Base-by-base conservation (phyloP, 1,140 invertebrate genomes). In the Drosophila sturtevanti region DNA sequence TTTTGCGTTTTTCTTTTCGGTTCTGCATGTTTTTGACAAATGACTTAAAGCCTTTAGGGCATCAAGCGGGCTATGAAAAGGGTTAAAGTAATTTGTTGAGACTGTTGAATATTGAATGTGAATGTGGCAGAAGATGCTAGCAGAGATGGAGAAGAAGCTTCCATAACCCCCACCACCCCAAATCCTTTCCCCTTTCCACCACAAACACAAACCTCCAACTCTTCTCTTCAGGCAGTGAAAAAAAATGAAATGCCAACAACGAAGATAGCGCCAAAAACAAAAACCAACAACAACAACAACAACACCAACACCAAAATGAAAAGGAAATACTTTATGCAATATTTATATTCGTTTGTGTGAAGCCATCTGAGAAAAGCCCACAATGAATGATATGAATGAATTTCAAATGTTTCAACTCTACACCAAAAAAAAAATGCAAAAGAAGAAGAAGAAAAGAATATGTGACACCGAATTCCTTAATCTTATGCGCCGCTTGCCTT, bases 21-120 rank as follows among this genome's bases (percentile, higher is more conserved):
- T 89, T 82, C 77, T 77, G 71, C 82, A 81, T 72, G 54, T 72
- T 89, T 86, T 89, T 87, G 82, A 87, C 82, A 87, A 87, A 87
- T 87, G 82, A 87, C 84, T 87, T 87, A 89, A 87, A 87, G 82
- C 82, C 82, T 80, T 89, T 58, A 67, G 84, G 82, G 69, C 67
- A 71, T 66, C 78, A 56, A 63, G 55, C 62, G 58, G 67, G 68
- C 75, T 68, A 66, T 89, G 82, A 87, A 68, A 87, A 87, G 82
- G 82, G 82, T 87, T 84, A 69, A 89, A 84, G 84, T 87, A 87
- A 87, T 87, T 87, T 87, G 82, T 84, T 79, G 72, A 71, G 82
- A 87, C 82, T 89, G 76, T 77, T 87, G 86, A 89, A 87, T 87
- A 89, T 87, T 82, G 79, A 79, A 89, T 89, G 79, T 72, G 76